A percentile compares a stretch with the other conserved stretches of the same genome.
These are phyloP conservation scores for Aphelocoma coerulescens DNA, from an alignment of 2,113 vertebrate genomes.

Conservation along the genomic window DNA sequence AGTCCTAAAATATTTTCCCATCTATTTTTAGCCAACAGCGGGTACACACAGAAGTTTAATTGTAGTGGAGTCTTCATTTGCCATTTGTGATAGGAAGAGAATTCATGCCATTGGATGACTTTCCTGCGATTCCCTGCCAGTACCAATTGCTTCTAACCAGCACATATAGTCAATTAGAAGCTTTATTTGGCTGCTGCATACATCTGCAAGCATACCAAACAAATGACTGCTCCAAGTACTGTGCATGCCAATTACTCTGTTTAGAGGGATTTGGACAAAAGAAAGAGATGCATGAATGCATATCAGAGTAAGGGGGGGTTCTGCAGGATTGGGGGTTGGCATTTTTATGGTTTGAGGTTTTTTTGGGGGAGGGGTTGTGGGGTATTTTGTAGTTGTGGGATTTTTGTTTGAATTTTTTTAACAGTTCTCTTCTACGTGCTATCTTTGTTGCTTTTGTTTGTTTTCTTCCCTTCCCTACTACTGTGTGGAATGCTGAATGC, in stretches of 20 bases:
- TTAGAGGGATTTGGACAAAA: slow-evolving; percentile 5
- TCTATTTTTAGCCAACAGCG: slow-evolving; percentile 26
- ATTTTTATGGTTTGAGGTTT: neutral
- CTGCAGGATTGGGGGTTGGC: neutral
- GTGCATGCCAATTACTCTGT: slow-evolving; percentile 14
- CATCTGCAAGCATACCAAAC: slow-evolving; percentile 13
- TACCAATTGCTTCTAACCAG: neutral
- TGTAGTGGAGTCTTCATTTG: neutral
- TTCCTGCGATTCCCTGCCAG: neutral
- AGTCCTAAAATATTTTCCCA: slow-evolving; percentile 24
- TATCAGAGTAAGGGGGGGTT: neutral
- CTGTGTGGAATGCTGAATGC: neutral
- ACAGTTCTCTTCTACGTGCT: neutral
- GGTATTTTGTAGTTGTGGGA: neutral
- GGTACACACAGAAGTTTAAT: neutral
- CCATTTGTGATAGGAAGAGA: neutral
- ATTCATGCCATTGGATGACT: neutral
- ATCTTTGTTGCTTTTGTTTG: neutral
- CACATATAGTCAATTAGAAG: neutral
- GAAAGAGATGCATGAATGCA: neutral
- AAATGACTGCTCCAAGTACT: slow-evolving; percentile 1
- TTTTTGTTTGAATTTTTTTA: neutral
- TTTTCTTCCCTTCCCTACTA: neutral
- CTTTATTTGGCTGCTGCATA: neutral
- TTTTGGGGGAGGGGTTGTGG: neutral